Percentiles rank a stretch among this genome's conserved stretches.
Evolutionary conservation across 2,888 invertebrate species (phyloP).

Genomic region (Bruchidius siliquastri): DNA sequence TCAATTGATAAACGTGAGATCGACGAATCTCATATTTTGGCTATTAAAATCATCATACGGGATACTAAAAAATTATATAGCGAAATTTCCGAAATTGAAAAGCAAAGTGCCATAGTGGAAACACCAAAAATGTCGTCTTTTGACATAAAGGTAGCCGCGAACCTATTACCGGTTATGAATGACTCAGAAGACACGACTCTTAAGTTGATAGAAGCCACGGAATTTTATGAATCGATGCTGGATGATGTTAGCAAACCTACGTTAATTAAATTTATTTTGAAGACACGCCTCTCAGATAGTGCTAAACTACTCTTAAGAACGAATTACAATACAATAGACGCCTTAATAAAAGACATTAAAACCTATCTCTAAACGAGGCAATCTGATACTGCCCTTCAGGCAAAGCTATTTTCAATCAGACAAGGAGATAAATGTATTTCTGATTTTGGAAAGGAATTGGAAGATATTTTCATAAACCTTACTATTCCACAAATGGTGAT

Average conservation of each 20-base stretch:
- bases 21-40: not conserved
- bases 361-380: not conserved
- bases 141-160: conserved; percentile 20
- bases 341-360: not conserved
- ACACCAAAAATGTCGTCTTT: conserved; percentile 13
- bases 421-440: conserved; percentile 15
- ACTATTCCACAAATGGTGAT: conserved; percentile 15
- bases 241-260: conserved; percentile 19
- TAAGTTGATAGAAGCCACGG: conserved; percentile 24
- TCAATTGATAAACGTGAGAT: not conserved
- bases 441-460: conserved; percentile 16
- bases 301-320: conserved; percentile 17
- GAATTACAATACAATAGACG: conserved; percentile 4
- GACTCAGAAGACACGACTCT: conserved; percentile 18
- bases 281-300: conserved; percentile 13
- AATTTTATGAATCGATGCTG: conserved; percentile 19
- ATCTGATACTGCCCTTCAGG: conserved; percentile 6
- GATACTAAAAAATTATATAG: not conserved
- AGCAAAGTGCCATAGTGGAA: no score
- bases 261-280: conserved; percentile 20
- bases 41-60: not conserved
- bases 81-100: no score
- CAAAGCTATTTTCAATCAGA: conserved; percentile 12
- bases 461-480: conserved; percentile 16
- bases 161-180: conserved; percentile 19